Evolutionary conservation across 1,140 invertebrate species (phyloP).

Genomic region (Trachelipus rathkii): DNA sequence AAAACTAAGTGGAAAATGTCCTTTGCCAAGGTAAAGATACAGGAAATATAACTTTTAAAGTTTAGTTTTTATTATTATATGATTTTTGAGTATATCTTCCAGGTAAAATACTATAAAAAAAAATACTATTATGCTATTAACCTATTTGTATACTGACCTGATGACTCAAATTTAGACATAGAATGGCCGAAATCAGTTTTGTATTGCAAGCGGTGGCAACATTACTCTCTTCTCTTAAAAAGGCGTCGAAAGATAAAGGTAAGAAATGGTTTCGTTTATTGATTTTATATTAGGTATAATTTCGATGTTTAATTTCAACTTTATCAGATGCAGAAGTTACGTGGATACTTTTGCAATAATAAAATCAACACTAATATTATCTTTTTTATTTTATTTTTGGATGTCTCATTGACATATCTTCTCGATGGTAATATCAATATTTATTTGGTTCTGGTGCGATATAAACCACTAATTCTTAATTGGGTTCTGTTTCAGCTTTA

Average conservation of each 20-base stretch:
- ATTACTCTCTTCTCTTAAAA: conserved; percentile 84
- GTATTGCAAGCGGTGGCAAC: conserved; percentile 94
- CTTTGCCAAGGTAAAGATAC: conserved; percentile 69
- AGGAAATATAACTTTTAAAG: neutral
- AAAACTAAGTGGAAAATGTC: conserved; percentile 75
- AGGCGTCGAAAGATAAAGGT: conserved; percentile 80
- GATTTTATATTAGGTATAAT: neutral
- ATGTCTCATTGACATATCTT: too few species aligned
- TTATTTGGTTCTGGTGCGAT: too few species aligned
- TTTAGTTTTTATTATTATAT: too few species aligned
- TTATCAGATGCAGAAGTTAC: neutral
- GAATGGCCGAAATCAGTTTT: conserved; percentile 91
- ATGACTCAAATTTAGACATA: conserved; percentile 63
- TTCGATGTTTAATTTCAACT: neutral
- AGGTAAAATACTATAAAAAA: too few species aligned
- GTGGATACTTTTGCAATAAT: conserved; percentile 3
- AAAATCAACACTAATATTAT: neutral
- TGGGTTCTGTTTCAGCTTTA: too few species aligned
- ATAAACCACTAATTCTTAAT: too few species aligned
- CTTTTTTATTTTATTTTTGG: too few species aligned
- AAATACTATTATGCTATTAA: too few species aligned
- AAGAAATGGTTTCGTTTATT: conserved; percentile 46
- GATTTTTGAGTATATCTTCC: too few species aligned
- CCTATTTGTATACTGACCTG: too few species aligned
- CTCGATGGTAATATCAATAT: too few species aligned